Conservation (phyloP, 2,113 vertebrate genomes). For the Sinocyclocheilus maitianheensis region DNA sequence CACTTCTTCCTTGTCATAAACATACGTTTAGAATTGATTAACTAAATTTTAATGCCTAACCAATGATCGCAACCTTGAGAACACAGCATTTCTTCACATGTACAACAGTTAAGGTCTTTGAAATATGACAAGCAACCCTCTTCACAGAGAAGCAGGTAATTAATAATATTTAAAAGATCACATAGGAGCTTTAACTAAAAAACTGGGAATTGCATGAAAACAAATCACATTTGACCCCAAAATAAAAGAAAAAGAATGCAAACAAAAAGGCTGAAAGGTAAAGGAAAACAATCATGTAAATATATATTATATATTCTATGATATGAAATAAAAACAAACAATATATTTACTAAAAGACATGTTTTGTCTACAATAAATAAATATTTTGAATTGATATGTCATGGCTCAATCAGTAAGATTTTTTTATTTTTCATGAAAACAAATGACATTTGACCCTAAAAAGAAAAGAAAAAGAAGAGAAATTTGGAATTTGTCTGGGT, state of each 20-base stretch:
- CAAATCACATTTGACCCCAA: not conserved
- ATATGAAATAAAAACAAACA: no score
- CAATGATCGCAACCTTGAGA: not conserved
- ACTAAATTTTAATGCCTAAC: not conserved
- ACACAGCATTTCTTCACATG: not conserved
- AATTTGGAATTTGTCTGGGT: not conserved
- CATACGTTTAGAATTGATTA: not conserved
- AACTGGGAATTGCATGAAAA: no score
- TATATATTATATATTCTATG: no score
- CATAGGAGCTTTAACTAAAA: no score
- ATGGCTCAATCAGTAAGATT: no score
- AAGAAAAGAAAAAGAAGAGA: not conserved
- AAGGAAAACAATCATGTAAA: no score
- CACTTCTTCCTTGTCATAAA: not conserved
- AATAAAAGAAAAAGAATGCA: not conserved
- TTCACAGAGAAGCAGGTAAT: not conserved
- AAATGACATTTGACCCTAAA: not conserved
- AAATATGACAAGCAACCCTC: not conserved
- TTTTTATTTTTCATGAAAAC: no score
- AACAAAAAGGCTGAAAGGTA: no score
- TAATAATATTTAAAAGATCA: no score
- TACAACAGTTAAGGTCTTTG: not conserved
- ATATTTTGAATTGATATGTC: no score
- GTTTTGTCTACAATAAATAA: no score
- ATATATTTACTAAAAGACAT: no score